A percentile compares a stretch with the other conserved stretches of the same genome.
These are phyloP conservation scores for Aethes cnicana DNA, from an alignment of 2,888 invertebrate genomes.

Conservation along the genomic window DNA sequence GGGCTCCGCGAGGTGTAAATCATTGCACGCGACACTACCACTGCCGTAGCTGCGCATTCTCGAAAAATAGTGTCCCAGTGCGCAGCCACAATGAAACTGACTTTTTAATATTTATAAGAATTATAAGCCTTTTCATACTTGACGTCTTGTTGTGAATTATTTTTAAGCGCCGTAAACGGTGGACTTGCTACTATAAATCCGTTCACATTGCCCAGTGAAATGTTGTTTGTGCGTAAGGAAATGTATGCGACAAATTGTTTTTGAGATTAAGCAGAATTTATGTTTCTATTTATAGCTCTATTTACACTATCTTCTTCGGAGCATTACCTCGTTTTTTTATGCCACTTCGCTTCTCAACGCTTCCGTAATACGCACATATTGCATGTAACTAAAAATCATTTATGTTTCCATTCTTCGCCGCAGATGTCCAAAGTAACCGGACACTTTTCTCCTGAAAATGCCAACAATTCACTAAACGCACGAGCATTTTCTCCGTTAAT, in stretches of 20 bases:
- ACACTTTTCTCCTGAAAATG: constrained; percentile 14
- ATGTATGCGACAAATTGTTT: constrained; percentile 28
- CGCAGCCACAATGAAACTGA: constrained; percentile 37
- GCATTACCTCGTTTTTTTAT: background rate
- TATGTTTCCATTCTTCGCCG: background rate
- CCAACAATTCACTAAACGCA: constrained; percentile 25
- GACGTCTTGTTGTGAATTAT: constrained; percentile 34
- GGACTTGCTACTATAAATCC: constrained; percentile 35
- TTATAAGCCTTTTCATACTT: constrained; percentile 35
- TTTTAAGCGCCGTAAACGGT: constrained; percentile 31
- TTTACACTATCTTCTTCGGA: constrained; percentile 1
- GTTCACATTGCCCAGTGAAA: constrained; percentile 28
- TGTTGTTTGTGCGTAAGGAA: constrained; percentile 29
- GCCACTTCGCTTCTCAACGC: background rate
- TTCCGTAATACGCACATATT: too few species aligned
- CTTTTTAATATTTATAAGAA: constrained; percentile 39
- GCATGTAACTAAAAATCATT: too few species aligned
- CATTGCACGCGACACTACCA: constrained; percentile 65
- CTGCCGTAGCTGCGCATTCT: constrained; percentile 60
- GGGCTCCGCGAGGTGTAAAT: constrained; percentile 75
- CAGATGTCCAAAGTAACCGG: background rate
- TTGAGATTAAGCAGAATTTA: constrained; percentile 9
- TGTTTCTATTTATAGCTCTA: constrained; percentile 11
- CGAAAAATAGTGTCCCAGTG: constrained; percentile 57
- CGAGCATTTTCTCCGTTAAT: constrained; percentile 48